Evolutionary conservation across 2,113 vertebrate species (phyloP).

Genomic region (Eulemur rufifrons): DNA sequence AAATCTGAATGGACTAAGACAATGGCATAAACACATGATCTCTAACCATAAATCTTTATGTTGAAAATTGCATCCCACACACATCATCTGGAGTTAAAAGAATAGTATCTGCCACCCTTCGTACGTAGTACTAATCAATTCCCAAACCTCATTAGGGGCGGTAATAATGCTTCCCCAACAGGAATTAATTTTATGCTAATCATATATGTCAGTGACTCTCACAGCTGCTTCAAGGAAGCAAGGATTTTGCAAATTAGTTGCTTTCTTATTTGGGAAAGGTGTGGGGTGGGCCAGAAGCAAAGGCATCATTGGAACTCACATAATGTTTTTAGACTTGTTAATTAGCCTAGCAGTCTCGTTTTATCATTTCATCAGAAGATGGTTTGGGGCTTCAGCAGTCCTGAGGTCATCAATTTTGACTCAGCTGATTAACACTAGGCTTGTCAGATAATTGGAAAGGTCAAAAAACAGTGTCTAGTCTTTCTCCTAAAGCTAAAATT

Average conservation of each 20-base stretch:
- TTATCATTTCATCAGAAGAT: conserved; percentile 82
- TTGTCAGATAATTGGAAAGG: conserved; percentile 68
- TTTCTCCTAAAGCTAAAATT: conserved; percentile 59
- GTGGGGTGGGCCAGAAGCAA: conserved; percentile 71
- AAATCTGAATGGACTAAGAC: background rate
- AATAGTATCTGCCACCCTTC: conserved; percentile 67
- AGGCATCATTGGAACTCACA: conserved; percentile 76
- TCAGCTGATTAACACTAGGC: conserved; percentile 54
- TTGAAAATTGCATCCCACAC: conserved; percentile 23
- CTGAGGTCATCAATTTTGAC: conserved; percentile 81
- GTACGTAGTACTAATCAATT: conserved; percentile 57
- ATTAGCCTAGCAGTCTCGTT: conserved; percentile 78
- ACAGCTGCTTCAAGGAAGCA: conserved; percentile 77
- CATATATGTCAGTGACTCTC: conserved; percentile 78
- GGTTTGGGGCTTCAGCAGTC: conserved; percentile 79
- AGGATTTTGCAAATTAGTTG: conserved; percentile 79
- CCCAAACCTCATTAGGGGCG: conserved; percentile 75
- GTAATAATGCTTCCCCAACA: conserved; percentile 49
- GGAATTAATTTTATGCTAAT: conserved; percentile 85
- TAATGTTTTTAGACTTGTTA: conserved; percentile 80
- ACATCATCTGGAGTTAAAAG: conserved; percentile 67
- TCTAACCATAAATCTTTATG: background rate
- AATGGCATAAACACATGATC: background rate
- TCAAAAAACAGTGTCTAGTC: conserved; percentile 42
- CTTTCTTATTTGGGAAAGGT: conserved; percentile 82